A percentile compares a stretch with the other conserved stretches of the same genome.
phyloP scores from a whole-genome alignment of 2,797 vertebrate species.

The Acrossocheilus wenchowensis region DNA sequence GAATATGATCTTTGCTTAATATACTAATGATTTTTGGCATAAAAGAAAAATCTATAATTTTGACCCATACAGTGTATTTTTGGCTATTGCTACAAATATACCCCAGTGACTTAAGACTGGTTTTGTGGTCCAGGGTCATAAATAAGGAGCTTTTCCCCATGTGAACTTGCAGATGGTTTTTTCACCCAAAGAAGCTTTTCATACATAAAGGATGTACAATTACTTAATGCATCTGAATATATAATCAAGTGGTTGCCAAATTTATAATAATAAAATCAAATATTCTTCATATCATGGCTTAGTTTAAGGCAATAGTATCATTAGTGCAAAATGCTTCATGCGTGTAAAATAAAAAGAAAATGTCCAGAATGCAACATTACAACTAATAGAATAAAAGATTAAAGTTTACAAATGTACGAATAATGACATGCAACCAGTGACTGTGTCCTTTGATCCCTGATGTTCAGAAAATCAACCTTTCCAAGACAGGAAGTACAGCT shows the following conservation, averaged over 20 bases:
- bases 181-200: background rate
- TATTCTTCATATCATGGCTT: background rate
- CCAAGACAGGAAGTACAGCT: conserved; percentile 83
- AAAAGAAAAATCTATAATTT: too few species aligned
- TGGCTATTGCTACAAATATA: too few species aligned
- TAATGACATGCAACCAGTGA: background rate
- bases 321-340: background rate
- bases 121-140: too few species aligned
- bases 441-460: too few species aligned
- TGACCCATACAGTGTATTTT: too few species aligned
- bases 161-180: background rate
- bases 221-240: background rate
- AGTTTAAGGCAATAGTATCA: conserved; percentile 18
- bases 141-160: background rate
- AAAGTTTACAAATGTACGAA: background rate
- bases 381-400: background rate
- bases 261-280: background rate
- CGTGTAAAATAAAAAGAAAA: background rate
- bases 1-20: too few species aligned
- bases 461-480: conserved; percentile 59
- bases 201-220: too few species aligned
- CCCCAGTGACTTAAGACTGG: too few species aligned
- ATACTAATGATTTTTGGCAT: too few species aligned
- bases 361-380: background rate
- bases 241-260: background rate